A percentile compares a stretch with the other conserved stretches of the same genome.
phyloP scores from a whole-genome alignment of 2,888 invertebrate genomes.

The Blastobasis adustella region DNA sequence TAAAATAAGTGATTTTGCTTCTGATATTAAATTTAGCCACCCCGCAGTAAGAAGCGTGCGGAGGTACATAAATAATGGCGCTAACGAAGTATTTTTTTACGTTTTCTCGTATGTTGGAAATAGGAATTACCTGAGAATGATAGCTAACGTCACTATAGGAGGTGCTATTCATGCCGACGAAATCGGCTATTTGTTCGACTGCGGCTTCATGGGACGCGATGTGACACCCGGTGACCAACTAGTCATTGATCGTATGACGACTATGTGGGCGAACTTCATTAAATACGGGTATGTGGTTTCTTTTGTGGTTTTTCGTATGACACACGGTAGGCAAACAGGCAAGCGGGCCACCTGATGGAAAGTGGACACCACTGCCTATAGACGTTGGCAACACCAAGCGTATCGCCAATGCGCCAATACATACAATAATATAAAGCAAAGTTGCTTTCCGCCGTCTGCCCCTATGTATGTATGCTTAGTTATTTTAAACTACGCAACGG shows the following conservation, averaged over 20 bases:
- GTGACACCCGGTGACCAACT: conserved; percentile 22
- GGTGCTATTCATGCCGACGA: conserved; percentile 35
- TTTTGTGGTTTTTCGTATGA: no score
- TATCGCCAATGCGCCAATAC: no score
- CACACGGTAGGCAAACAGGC: no score
- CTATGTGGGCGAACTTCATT: conserved; percentile 34
- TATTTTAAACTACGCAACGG: no score
- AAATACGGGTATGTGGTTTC: conserved; percentile 24
- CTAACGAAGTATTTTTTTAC: conserved; percentile 3
- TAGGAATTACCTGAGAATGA: neutral
- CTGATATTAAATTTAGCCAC: conserved; percentile 1
- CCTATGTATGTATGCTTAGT: no score
- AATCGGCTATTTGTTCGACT: conserved; percentile 31
- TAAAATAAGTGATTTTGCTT: neutral
- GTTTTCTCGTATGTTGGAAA: conserved; percentile 1
- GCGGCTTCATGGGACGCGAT: conserved; percentile 13
- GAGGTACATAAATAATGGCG: conserved; percentile 17
- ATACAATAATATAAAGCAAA: no score
- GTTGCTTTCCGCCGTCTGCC: no score
- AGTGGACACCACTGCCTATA: no score
- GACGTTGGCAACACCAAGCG: no score
- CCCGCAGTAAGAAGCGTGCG: conserved; percentile 3
- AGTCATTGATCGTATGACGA: conserved; percentile 24
- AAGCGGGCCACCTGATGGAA: no score
- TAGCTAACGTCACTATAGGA: conserved; percentile 17